A percentile compares a stretch with the other conserved stretches of the same genome.
Evolutionary conservation across 2,888 invertebrate species (phyloP).

Genomic region (Stomorhina lunata): DNA sequence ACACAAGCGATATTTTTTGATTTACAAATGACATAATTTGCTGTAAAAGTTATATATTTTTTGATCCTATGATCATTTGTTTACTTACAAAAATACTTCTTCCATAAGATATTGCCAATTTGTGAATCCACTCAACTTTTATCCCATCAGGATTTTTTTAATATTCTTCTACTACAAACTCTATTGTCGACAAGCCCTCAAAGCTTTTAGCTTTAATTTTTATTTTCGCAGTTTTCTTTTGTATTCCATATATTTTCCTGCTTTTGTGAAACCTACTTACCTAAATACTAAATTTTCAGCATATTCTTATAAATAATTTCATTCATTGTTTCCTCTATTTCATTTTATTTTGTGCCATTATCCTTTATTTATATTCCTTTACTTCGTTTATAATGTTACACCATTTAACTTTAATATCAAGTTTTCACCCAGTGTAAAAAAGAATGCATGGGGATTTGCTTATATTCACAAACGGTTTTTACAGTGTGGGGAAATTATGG

Average conservation of each 20-base stretch:
- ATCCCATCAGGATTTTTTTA: not conserved
- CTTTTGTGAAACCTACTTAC: slow-evolving; percentile 50
- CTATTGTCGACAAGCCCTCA: not conserved
- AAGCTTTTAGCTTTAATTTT: slow-evolving; percentile 6
- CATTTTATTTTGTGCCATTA: slow-evolving; percentile 37
- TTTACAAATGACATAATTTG: too few species aligned
- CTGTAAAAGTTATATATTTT: too few species aligned
- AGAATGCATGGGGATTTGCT: slow-evolving; percentile 1
- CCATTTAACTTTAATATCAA: slow-evolving; percentile 60
- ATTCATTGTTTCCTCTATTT: slow-evolving; percentile 36
- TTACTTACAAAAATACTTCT: too few species aligned
- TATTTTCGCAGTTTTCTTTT: not conserved
- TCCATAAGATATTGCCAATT: too few species aligned
- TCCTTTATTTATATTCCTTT: slow-evolving; percentile 44
- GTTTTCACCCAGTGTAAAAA: slow-evolving; percentile 9
- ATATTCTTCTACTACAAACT: not conserved
- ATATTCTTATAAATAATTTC: slow-evolving; percentile 48
- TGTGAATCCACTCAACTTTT: not conserved
- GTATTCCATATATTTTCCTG: not conserved
- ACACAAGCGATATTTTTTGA: too few species aligned
- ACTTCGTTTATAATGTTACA: slow-evolving; percentile 53
- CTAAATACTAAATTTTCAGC: slow-evolving; percentile 47
- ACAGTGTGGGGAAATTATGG: not conserved
- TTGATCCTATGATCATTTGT: too few species aligned
- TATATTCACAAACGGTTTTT: slow-evolving; percentile 1